A percentile compares a stretch with the other conserved stretches of the same genome.
These are phyloP conservation scores for Hirudinaria manillensis DNA, from an alignment of 2,888 invertebrate genomes.

Conservation along the genomic window DNA sequence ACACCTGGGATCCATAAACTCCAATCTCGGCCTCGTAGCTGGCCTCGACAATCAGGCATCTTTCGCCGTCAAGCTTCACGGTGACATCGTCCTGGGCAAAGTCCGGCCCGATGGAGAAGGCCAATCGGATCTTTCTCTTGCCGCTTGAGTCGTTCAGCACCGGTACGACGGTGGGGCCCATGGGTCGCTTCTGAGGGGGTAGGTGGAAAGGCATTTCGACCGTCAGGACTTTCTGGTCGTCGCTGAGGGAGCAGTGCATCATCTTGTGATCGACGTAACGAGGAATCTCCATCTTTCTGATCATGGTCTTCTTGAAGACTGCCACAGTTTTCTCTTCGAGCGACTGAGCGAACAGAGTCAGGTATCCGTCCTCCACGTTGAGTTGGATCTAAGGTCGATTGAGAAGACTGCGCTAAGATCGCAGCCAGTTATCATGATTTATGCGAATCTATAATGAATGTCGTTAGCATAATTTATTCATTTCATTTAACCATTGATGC, in stretches of 20 bases:
- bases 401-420: not conserved
- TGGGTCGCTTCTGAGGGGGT: slow-evolving; percentile 37
- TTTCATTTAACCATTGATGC: no score
- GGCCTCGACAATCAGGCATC: slow-evolving; percentile 36
- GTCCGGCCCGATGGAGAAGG: slow-evolving; percentile 38
- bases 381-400: slow-evolving; percentile 30
- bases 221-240: slow-evolving; percentile 35
- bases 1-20: slow-evolving; percentile 37
- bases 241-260: slow-evolving; percentile 39
- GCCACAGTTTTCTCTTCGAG: slow-evolving; percentile 39
- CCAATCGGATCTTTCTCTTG: slow-evolving; percentile 37
- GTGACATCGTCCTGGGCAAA: slow-evolving; percentile 39
- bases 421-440: not conserved
- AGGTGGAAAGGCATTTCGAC: slow-evolving; percentile 43
- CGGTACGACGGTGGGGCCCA: slow-evolving; percentile 40
- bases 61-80: slow-evolving; percentile 36
- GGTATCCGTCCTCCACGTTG: slow-evolving; percentile 35
- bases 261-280: slow-evolving; percentile 39
- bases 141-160: slow-evolving; percentile 38
- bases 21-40: slow-evolving; percentile 38
- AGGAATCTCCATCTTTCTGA: slow-evolving; percentile 40
- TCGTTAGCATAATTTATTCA: not conserved
- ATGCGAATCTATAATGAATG: not conserved
- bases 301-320: slow-evolving; percentile 40
- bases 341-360: slow-evolving; percentile 37